phyloP scores from a whole-genome alignment of 1,140 invertebrate genomes.

The Bombus breviceps region DNA sequence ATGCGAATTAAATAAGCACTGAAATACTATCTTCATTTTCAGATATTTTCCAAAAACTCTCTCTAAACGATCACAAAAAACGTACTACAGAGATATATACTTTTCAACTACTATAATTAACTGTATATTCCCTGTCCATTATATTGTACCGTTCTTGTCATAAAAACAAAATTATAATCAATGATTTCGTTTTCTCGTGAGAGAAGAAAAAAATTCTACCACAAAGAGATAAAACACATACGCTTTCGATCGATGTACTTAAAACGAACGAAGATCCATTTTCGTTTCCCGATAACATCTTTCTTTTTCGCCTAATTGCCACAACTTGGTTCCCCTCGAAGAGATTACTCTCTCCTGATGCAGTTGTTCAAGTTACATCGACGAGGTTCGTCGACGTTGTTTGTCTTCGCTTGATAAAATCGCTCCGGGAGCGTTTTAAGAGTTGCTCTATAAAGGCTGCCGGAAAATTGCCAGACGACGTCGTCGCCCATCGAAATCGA shows the following conservation, averaged over 20 bases:
- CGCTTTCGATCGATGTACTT: background rate
- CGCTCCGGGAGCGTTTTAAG: background rate
- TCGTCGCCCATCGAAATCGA: background rate
- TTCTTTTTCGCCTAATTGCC: conserved; percentile 10
- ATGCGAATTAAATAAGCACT: background rate
- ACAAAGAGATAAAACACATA: background rate
- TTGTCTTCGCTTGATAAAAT: conserved; percentile 21
- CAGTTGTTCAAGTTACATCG: background rate
- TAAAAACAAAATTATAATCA: background rate
- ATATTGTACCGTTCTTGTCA: background rate
- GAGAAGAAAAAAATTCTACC: background rate
- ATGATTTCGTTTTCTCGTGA: background rate
- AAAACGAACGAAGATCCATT: background rate
- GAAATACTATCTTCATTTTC: background rate
- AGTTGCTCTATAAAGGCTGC: background rate
- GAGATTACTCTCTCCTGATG: background rate
- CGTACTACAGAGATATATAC: background rate
- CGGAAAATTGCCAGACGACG: conserved; percentile 3
- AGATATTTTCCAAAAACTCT: background rate
- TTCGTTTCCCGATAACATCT: background rate
- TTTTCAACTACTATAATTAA: background rate
- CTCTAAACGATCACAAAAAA: background rate
- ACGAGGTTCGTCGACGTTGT: background rate
- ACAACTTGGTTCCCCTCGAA: background rate
- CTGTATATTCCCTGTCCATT: background rate